Base-by-base conservation (phyloP, 2,113 vertebrate species). In the Trogon surrucura region DNA sequence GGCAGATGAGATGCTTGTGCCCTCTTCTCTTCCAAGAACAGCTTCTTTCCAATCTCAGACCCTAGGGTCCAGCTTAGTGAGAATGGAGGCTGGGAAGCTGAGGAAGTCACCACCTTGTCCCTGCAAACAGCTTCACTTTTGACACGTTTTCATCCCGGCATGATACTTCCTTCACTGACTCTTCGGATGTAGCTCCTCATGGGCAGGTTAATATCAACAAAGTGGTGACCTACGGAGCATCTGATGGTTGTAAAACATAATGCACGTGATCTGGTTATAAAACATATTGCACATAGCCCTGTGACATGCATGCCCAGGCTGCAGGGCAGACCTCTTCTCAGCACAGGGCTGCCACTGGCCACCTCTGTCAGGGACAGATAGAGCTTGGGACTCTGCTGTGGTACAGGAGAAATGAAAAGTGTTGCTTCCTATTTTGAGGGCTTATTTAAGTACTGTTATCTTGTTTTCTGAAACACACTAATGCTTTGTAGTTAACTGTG, bases 1-100 rank as follows among this genome's bases (percentile, higher is more conserved):
- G 1, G 56, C n/a, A 82, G 36, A n/a, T 0, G 3, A 56, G 54
- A 45, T 1, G 0, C 22, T 61, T 36, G 36, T 4, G 3, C 41
- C 5, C 41, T 69, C 48, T 51, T 71, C 61, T 61, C 65, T 85
- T 57, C 80, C 36, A 70, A 80, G 44, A 61, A 4, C 32, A 71
- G 4, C 16, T 75, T 53, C 32, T 66, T 88, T 70, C 23, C 2
- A 5, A 16, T 48, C 23, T 79, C 53, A 44, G 61, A 60, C 65
- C 25, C 73, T 47, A 19, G 4, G 12, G 27, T 23, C 44, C 60
- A 89, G 25, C 47, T 9, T 56, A 30, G 13, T 6, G 23, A 22
- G 22, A 69, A 71, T n/a, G 57, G 17, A 77, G 36, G 15, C 18
- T 77, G 64, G 27, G 58, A 85, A 66, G 10, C 26, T 0, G 0